phyloP scores from a whole-genome alignment of 64 coral and sea anemone species.

The Pocillopora damicornis region DNA sequence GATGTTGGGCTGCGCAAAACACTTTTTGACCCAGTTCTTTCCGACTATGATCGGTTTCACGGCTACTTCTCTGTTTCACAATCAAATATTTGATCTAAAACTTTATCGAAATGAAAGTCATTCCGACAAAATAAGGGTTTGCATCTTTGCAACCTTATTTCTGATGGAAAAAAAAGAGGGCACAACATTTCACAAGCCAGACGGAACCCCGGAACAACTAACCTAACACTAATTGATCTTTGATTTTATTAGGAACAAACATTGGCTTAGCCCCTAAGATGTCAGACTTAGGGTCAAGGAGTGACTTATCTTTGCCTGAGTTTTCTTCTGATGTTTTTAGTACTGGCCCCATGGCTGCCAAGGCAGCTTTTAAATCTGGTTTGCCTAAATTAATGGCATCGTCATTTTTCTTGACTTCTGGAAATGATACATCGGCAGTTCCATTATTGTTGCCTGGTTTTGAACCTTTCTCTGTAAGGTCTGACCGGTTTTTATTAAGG shows the following conservation, averaged over 20 bases:
- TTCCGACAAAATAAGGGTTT: too few species aligned
- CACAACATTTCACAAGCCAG: too few species aligned
- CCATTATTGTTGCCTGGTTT: neutral
- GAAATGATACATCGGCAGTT: conserved; percentile 34
- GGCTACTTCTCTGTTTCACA: too few species aligned
- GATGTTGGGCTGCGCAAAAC: too few species aligned
- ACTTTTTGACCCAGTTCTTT: too few species aligned
- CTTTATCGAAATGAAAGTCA: too few species aligned
- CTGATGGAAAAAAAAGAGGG: too few species aligned
- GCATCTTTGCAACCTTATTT: neutral
- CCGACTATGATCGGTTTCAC: too few species aligned
- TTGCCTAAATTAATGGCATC: conserved; percentile 69
- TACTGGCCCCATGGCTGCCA: conserved; percentile 68
- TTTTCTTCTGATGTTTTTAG: conserved; percentile 4
- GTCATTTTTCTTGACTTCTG: conserved; percentile 51
- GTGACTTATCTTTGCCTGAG: neutral
- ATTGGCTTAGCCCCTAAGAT: conserved; percentile 75
- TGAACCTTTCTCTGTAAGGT: neutral
- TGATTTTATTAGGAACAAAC: conserved; percentile 93
- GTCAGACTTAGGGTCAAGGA: conserved; percentile 65
- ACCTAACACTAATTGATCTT: conserved; percentile 75
- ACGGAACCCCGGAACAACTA: neutral
- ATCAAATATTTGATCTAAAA: too few species aligned
- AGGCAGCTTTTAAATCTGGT: conserved; percentile 73
- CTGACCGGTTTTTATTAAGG: neutral